Evolutionary conservation across 1,140 invertebrate genomes (phyloP), one percentile per base, ranked within the genome.

Genomic region (Neomicropteryx cornuta): DNA sequence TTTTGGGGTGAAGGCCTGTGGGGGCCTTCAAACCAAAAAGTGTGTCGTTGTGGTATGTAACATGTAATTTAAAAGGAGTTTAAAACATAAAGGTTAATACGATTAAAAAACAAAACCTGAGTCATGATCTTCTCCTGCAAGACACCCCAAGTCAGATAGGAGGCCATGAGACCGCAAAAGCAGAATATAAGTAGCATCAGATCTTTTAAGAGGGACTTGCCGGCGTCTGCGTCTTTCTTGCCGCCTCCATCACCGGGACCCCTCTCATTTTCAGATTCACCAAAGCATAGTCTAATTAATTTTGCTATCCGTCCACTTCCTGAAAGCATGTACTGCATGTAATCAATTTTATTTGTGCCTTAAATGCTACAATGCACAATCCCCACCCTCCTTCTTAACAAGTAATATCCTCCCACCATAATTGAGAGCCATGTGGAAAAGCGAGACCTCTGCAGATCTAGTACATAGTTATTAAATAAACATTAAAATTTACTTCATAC

Each of bases 101-200:
- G 14, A 16, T 34, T 5, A 6, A 3, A 27, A 8, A 6, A 8
- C 23, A 27, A 27, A 58, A 81, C 76, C 60, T 83, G 80, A 1
- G 85, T 89, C 83, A 90, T 90, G 42, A 92, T 82, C 70, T 90
- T 90, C 64, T 94, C 87, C 63, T 97, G 94, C 32, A 97, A 63
- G 29, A 96, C 70, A 2, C 93, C 94, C 93, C 94, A 98, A 20
- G 86, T 84, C 14, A 97, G 68, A 57, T 94, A 97, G 31, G 87
- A 87, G 2, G 76, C 68, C 75, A 95, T 92, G 2, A 97, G 70
- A 1, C 92, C 92, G 24, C 76, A 55, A 55, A 95, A 88, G 64
- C 92, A 96, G 57, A 88, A 79, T 2, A 75, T 14, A 1, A 92
- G 56, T 19, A 79, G 56, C 27, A 77, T 44, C 4, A 68, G 61